Base-by-base conservation (phyloP, 92 coral and sea anemone genomes). In the Nematostella vectensis region DNA sequence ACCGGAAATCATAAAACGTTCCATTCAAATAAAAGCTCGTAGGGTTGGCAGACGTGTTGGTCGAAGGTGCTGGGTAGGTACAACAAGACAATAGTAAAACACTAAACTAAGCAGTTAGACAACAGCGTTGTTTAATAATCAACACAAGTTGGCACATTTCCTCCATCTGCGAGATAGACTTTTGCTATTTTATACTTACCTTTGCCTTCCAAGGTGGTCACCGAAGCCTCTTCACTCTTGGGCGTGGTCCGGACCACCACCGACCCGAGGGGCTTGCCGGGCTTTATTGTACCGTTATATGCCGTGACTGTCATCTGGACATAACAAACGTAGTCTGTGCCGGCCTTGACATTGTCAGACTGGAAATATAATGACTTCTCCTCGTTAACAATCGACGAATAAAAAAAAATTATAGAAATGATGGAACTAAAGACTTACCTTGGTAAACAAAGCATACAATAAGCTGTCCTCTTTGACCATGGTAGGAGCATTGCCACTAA, bases 131-230 rank as follows among this genome's bases (percentile, higher is more conserved):
- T n/a, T n/a, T n/a, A n/a, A n/a, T n/a, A n/a, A n/a, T n/a, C n/a
- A n/a, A n/a, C n/a, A n/a, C n/a, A n/a, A n/a, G n/a, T n/a, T n/a
- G n/a, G n/a, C n/a, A n/a, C n/a, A n/a, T n/a, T n/a, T n/a, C n/a
- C n/a, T n/a, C n/a, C n/a, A n/a, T n/a, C n/a, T n/a, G n/a, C n/a
- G n/a, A n/a, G n/a, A n/a, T n/a, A n/a, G n/a, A n/a, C n/a, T n/a
- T 33, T 15, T 33, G 6, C 40, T 33, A 33, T 6, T 6, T 33
- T 33, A 15, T 6, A 24, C 74, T 58, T 50, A 89, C 96, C 96
- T 67, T 59, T 89, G 25, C 89, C 89, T 73, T 89, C 96, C 38
- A 85, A 69, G 2, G 96, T 89, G 37, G 96, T 89, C 53, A 80
- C 67, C 3, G 76, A 70, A 42, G 40, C 88, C 58, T 87, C 77